A percentile compares a stretch with the other conserved stretches of the same genome.
Conservation (phyloP, 2,113 vertebrate species). For the Paramormyrops kingsleyae region DNA sequence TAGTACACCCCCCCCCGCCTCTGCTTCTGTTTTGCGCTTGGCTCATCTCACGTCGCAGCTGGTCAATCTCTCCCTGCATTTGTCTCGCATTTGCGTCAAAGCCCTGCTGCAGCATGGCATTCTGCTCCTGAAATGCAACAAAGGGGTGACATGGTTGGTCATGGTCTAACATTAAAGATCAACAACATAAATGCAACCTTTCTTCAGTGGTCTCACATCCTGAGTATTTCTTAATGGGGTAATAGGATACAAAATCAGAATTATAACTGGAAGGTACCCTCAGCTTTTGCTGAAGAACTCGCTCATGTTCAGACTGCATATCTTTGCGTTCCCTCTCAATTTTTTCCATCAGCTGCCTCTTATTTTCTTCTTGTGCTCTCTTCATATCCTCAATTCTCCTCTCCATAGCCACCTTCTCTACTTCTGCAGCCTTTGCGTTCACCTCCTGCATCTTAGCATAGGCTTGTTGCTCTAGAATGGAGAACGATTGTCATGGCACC, state of each 20-base stretch:
- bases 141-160: neutral
- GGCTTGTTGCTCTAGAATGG: constrained; percentile 14
- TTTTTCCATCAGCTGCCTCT: constrained; percentile 20
- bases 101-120: neutral
- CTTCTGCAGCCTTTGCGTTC: constrained; percentile 1
- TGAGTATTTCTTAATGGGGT: neutral
- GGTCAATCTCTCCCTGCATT: neutral
- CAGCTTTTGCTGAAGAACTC: constrained; percentile 4
- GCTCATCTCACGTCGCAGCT: neutral
- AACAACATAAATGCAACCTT: neutral
- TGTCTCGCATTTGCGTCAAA: neutral
- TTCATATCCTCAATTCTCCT: neutral
- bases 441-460: constrained; percentile 4
- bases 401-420: neutral
- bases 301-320: neutral
- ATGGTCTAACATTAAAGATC: neutral
- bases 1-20: neutral
- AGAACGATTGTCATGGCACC: neutral
- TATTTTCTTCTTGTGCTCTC: neutral
- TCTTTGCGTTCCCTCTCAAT: constrained; percentile 1
- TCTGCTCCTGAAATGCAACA: neutral
- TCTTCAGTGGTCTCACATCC: neutral
- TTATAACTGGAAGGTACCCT: neutral
- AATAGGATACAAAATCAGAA: neutral
- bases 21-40: neutral